These are phyloP conservation scores for Cyanoramphus novaezelandiae DNA, from an alignment of 2,113 vertebrate species.

Conservation along the genomic window DNA sequence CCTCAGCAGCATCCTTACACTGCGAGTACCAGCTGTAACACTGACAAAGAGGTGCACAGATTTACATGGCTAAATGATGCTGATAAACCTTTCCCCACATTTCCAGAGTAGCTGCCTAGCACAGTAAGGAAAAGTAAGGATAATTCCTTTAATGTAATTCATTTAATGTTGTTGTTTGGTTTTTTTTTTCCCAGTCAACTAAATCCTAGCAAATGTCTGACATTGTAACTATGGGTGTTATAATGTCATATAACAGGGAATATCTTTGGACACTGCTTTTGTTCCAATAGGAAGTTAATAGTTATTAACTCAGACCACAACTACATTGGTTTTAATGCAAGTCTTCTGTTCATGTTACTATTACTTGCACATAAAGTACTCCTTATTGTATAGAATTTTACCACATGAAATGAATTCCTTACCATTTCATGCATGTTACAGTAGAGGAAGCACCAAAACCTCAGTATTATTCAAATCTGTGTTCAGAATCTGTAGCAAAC, in stretches of 20 bases:
- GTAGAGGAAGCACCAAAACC: background rate
- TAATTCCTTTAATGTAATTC: background rate
- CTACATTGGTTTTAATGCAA: background rate
- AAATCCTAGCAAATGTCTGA: background rate
- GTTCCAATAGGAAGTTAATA: background rate
- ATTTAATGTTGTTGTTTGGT: background rate
- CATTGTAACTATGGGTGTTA: background rate
- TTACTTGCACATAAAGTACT: background rate
- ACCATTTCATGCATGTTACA: background rate
- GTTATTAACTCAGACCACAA: background rate
- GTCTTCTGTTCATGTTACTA: background rate
- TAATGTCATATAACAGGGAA: background rate
- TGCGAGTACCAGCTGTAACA: background rate
- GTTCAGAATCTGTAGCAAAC: background rate
- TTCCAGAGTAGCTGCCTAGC: background rate
- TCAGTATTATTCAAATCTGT: background rate
- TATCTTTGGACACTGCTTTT: background rate
- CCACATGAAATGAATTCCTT: background rate
- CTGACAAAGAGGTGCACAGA: background rate
- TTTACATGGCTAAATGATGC: background rate
- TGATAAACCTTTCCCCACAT: background rate
- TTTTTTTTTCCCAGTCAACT: background rate
- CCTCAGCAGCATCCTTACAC: conserved; percentile 7
- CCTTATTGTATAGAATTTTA: background rate
- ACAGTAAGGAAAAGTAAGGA: background rate